Base-by-base conservation (phyloP, 2,113 vertebrate species). In the Entelurus aequoreus region DNA sequence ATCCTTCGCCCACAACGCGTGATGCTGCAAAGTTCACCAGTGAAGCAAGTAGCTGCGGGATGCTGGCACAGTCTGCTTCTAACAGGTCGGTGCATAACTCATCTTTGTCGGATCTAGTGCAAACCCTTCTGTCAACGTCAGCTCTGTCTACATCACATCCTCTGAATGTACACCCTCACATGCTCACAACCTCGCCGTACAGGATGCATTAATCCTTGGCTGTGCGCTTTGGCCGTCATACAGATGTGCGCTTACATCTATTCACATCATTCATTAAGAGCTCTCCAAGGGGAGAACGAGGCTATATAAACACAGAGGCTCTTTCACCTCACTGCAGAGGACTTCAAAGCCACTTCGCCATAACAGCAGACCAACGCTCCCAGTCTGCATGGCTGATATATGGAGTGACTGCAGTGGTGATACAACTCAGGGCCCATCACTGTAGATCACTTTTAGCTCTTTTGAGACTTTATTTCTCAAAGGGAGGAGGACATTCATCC, bases 301-400 rank as follows among this genome's bases (percentile, higher is more conserved):
- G 85, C 83, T 86, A 84, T 85, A 81, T 82, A 87, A 90, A 90
- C 85, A 89, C 60, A 75, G 76, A 82, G 88, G 82, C 88, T 86
- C 86, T 86, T 84, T 90, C 86, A 87, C 88, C 90, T 88, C 78
- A 53, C 76, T 56, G 71, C 62, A 12, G 84, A 88, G 72, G 80
- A 87, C 87, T 87, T 90, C 87, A 89, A 88, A 90, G 88, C 86
- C 78, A 83, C 82, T 77, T 70, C 72, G 77, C 62, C 73, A 73
- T 69, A 77, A 54, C 56, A 6, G 79, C 78, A 87, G 82, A 90
- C 81, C 78, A 84, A 89, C 85, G 83, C 74, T 71, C 84, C 71
- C 63, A 75, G 78, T 86, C 85, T 76, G 75, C 76, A 62, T 7
- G 47, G 71, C 75, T 89, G 87, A 90, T 86, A 63, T 85, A 90